These are phyloP conservation scores for Coelopa pilipes DNA, from an alignment of 2,888 invertebrate species.

Conservation along the genomic window DNA sequence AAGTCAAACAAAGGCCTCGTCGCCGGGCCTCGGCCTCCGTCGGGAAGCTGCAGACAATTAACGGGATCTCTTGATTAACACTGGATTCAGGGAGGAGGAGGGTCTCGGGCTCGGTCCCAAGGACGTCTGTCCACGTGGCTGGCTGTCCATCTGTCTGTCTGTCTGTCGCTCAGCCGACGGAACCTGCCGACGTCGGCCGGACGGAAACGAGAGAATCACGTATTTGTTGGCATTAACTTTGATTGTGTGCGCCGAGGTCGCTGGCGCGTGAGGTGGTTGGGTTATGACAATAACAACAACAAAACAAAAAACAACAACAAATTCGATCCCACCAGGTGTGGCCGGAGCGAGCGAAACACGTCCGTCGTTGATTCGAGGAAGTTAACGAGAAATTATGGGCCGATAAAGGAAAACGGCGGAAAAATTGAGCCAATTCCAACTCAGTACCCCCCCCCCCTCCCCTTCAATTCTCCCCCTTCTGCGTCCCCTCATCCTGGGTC, in stretches of 20 bases:
- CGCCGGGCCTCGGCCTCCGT: too few species aligned
- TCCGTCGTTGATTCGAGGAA: too few species aligned
- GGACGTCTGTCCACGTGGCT: neutral
- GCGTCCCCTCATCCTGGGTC: too few species aligned
- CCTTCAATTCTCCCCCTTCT: too few species aligned
- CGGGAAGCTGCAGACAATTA: too few species aligned
- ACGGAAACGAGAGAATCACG: neutral
- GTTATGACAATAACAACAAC: neutral
- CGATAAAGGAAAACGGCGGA: too few species aligned
- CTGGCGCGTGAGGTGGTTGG: neutral
- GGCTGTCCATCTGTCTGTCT: neutral
- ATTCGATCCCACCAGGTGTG: neutral
- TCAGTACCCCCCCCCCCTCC: too few species aligned
- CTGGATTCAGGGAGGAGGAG: neutral
- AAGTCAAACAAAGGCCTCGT: too few species aligned
- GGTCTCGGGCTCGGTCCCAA: neutral
- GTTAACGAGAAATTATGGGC: too few species aligned
- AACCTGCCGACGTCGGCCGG: neutral
- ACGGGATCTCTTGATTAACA: too few species aligned
- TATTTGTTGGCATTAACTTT: constrained; percentile 9
- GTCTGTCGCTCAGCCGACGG: neutral
- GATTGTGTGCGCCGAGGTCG: neutral
- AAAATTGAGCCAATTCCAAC: too few species aligned
- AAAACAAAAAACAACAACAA: constrained; percentile 8
- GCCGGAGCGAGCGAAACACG: neutral